Base-by-base conservation (phyloP, 2,113 vertebrate genomes). In the Pollachius pollachius region DNA sequence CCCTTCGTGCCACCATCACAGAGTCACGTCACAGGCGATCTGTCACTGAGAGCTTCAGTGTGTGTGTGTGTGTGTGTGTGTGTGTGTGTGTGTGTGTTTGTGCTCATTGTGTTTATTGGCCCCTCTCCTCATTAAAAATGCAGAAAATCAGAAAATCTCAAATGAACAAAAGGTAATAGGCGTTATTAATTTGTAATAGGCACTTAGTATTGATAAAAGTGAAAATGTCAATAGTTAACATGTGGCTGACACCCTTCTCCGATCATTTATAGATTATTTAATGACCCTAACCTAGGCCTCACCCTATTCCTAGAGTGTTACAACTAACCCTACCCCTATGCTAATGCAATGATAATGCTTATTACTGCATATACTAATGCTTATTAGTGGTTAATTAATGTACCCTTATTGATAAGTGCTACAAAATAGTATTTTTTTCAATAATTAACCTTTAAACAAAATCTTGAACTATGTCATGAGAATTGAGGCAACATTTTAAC, bases 1-100 rank as follows among this genome's bases (percentile, higher is more conserved):
- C 83, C 80, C 91, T 91, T 56, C 89, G 88, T 92, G 90, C 86
- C 83, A 82, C 77, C 82, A 82, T 85, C 87, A 77, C 78, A 73
- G 75, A 88, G 87, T 65, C 87, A 88, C 21, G 88, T 92, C 89
- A 90, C 81, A 88, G 85, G 70, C 84, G 76, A 91, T 92, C 87
- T 90, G 87, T 91, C 90, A 91, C 11, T 62, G 23, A 11, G 27
- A 15, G 58, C 30, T 34, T 67, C 17, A 16, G 37, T 65, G 57
- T 62, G 61, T 78, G 78, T 73, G 72, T 77, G 64, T 73, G 68
- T 77, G 70, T 64, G 68, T 75, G 80, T 68, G 75, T 78, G 72
- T 56, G 25, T 69, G 64, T 66, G 64, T 70, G 54, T 23, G 3
- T 16, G 41, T 62, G 62, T 25, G 25, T 41, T 58, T 65, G 60